Base-by-base conservation (phyloP, 2,113 vertebrate species). In the Diadophis punctatus region DNA sequence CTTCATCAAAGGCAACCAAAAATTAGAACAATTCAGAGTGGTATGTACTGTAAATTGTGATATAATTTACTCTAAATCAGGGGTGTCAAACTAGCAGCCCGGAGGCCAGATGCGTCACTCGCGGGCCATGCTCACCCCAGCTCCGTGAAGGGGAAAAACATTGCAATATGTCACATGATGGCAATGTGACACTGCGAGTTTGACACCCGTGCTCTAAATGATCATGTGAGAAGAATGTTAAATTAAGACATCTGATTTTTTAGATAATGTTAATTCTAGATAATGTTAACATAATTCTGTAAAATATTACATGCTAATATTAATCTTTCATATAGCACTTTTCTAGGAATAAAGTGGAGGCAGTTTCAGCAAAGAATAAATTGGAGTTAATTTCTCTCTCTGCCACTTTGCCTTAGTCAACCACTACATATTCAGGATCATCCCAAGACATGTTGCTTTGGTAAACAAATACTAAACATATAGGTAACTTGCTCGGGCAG, bases 1-100 rank as follows among this genome's bases (percentile, higher is more conserved):
- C 97, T 99, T 99, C 96, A 99, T 99, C 96, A 99, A 99, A 98
- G 99, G 99, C 95, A 99, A 99, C 97, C 99, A 99, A 97, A 99
- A 99, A 95, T 97, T 99, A 96, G 99, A 99, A 95, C 99, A 99
- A 96, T 99, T 99, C 97, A 97, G 99, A 97, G 99, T 99, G 96
- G 99, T 99, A 97, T 98, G 99, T 98, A 68, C 11, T 68, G 30
- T 34, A 95, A 93, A 94, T 51, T 92, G 55, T 60, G 80, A 2
- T 92, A 56, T 93, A 92, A 56, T 10, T 89, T 56, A 39, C 18
- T 80, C 10, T 56, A 53, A 91, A 91, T 85, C 25, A 58, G 8
- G 9, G 58, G 25, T 60, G 58, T 60, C 25, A 60, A 60, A 60
- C 25, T 11, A 23, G 25, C 25, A 25, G 9, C 58, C 25, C 9